Evolutionary conservation across 2,888 invertebrate species (phyloP), one percentile per base, ranked within the genome.

Genomic region (Morpho deidamia): DNA sequence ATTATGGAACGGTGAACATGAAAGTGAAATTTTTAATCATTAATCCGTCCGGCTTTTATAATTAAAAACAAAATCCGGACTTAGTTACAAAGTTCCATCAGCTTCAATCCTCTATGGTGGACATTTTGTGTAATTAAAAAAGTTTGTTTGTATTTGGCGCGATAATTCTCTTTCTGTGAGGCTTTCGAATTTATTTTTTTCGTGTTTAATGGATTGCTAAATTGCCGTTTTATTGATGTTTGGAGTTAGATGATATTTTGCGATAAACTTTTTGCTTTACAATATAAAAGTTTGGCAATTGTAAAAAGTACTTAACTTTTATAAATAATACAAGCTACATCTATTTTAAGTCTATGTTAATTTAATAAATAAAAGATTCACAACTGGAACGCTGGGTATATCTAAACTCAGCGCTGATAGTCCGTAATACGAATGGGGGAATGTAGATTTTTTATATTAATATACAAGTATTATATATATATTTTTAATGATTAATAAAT

Each of bases 91-190:
- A 61, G 60, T 61, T 58, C 50, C 56, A 40, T 44, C 58, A 46
- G 58, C 54, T 45, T 48, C 58, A 56, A 50, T 48, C 58, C 59
- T 60, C 61, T 60, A 61, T 55, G 58, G 56, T 56, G 53, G 54
- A 56, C 63, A 60, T 66, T 68, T 61, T 60, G 62, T 62, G 60
- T 65, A 62, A 69, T 68, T 68, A 69, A 69, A 69, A 68, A 65
- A 64, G 58, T 64, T 65, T 60, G 45, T 53, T 56, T 56, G 54
- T 58, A 46, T 57, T 60, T 63, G 50, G 42, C 44, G 44, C 48
- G 53, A 60, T 58, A 60, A 58, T 49, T 49, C 60, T 60, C 53
- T 44, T 53, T 40, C 44, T 8, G 33, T 52, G 49, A 49, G 43
- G 39, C 33, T 43, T 42, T 9, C 8, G 40, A 46, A 46, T 51